These are phyloP conservation scores for Hoplodrina blanda DNA, from an alignment of 2,888 invertebrate species.

Conservation along the genomic window DNA sequence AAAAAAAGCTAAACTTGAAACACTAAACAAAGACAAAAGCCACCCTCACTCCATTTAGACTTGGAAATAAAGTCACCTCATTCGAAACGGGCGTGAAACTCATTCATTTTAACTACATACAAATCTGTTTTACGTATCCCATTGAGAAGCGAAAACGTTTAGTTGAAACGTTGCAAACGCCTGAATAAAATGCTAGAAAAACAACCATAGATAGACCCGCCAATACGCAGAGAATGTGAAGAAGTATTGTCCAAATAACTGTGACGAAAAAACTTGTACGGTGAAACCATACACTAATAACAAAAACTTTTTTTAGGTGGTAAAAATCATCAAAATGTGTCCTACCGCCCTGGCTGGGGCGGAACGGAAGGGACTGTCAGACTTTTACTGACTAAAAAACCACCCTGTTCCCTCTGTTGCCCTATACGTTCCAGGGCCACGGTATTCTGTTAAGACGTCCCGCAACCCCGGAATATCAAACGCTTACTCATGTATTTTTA, in stretches of 20 bases:
- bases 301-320: too few relatives aligned
- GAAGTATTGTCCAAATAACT: slow-evolving; percentile 18
- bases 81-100: slow-evolving; percentile 54
- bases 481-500: too few relatives aligned
- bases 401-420: too few relatives aligned
- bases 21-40: slow-evolving; percentile 14
- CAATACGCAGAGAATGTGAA: slow-evolving; percentile 24
- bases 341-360: too few relatives aligned
- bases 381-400: too few relatives aligned
- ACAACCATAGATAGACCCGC: slow-evolving; percentile 49
- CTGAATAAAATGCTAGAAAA: slow-evolving; percentile 68
- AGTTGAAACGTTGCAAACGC: slow-evolving; percentile 66
- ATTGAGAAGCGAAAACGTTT: slow-evolving; percentile 67
- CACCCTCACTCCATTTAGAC: slow-evolving; percentile 36
- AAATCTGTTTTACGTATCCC: slow-evolving; percentile 60
- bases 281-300: too few relatives aligned
- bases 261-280: too few relatives aligned
- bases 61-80: slow-evolving; percentile 56
- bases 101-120: slow-evolving; percentile 63
- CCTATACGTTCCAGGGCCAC: too few relatives aligned
- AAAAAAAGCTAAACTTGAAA: background rate
- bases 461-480: too few relatives aligned
- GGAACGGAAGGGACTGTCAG: too few relatives aligned
- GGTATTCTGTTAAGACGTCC: too few relatives aligned
- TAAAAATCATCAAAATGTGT: too few relatives aligned